Conservation (phyloP, 2,888 invertebrate genomes). For the Noctua comes region DNA sequence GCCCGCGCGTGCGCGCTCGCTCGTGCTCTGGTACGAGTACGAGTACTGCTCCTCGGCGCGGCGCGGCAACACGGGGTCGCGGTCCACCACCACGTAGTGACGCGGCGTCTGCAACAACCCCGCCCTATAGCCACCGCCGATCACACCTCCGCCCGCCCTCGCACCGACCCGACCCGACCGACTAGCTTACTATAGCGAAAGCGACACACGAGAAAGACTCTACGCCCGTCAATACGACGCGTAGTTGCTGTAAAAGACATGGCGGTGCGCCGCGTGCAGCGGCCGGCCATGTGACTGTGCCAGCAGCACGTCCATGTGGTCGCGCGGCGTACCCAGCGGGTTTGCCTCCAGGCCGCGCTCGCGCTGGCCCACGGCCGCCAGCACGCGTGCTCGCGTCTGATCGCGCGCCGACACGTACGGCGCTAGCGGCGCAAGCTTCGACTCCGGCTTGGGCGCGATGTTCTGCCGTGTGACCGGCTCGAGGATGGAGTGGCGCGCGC, state of each 20-base stretch:
- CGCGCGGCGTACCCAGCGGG: conserved; percentile 90
- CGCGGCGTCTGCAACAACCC: conserved; percentile 95
- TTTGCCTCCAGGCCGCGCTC: conserved; percentile 91
- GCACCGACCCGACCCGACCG: conserved; percentile 81
- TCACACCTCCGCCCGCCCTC: conserved; percentile 80
- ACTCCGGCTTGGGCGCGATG: conserved; percentile 91
- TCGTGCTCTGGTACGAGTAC: conserved; percentile 94
- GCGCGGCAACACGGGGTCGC: conserved; percentile 91
- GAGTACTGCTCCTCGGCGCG: conserved; percentile 96
- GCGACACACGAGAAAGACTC: conserved; percentile 83
- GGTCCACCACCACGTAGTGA: conserved; percentile 96
- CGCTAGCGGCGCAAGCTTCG: conserved; percentile 91
- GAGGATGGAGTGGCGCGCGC: conserved; percentile 85
- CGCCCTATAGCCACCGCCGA: conserved; percentile 79
- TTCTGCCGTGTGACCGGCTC: conserved; percentile 91
- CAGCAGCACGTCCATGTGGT: conserved; percentile 92
- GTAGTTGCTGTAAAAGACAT: conserved; percentile 90
- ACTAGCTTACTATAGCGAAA: conserved; percentile 82
- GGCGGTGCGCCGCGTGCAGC: conserved; percentile 86
- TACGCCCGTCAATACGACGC: conserved; percentile 83
- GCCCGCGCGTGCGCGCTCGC: conserved; percentile 88
- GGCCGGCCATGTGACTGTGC: conserved; percentile 91
- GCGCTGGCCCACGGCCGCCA: conserved; percentile 90
- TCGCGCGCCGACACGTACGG: conserved; percentile 93
- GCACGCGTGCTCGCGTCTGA: conserved; percentile 91